Evolutionary conservation across 2,797 vertebrate species (phyloP).

Genomic region (Cheirogaleus major): DNA sequence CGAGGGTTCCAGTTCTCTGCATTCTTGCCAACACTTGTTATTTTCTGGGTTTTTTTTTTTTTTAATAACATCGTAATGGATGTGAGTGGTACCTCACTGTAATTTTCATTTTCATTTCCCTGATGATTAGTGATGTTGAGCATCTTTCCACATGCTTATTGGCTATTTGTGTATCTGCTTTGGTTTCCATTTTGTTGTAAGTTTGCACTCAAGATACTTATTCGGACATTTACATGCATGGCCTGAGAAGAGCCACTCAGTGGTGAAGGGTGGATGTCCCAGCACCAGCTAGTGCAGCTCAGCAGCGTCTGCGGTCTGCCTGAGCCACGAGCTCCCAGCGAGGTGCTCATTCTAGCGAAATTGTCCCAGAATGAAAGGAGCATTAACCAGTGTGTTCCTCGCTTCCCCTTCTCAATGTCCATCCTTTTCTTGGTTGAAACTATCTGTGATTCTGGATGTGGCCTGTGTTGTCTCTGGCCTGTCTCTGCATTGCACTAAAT

Average conservation of each 20-base stretch:
- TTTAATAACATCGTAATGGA: background rate
- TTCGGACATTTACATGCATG: background rate
- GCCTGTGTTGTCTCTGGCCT: background rate
- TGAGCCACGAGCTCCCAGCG: rapidly evolving
- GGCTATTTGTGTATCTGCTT: background rate
- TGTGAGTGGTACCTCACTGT: rapidly evolving
- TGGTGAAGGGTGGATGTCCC: background rate
- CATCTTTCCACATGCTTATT: background rate
- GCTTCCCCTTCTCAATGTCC: too few species aligned
- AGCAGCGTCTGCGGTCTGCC: background rate
- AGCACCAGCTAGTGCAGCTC: background rate
- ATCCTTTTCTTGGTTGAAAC: background rate
- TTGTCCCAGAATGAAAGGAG: rapidly evolving
- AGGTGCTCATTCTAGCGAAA: background rate
- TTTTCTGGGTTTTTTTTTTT: background rate
- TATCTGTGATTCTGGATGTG: background rate
- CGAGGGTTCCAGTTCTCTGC: background rate
- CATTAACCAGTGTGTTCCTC: background rate
- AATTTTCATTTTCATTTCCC: background rate
- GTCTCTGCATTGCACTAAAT: background rate
- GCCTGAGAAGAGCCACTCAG: background rate
- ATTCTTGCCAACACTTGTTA: background rate
- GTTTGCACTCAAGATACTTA: background rate
- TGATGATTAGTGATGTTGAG: background rate
- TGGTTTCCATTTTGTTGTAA: background rate